Evolutionary conservation across 1,140 invertebrate genomes (phyloP).

Genomic region (Pachypsylla venusta): DNA sequence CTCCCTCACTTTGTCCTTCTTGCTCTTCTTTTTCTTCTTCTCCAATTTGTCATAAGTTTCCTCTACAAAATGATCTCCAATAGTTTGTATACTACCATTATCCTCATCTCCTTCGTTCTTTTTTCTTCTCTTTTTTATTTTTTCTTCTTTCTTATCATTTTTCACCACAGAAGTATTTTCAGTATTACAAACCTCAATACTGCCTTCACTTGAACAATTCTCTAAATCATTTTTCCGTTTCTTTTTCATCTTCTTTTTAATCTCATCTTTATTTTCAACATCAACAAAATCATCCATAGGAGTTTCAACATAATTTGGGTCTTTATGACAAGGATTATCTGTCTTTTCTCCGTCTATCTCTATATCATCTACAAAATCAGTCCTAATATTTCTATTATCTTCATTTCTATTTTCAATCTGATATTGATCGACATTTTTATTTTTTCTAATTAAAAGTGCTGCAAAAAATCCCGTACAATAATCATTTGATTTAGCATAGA

Average conservation of each 20-base stretch:
- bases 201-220: not conserved
- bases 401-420: not conserved
- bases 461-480: conserved; percentile 89
- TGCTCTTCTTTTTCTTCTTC: too few relatives aligned
- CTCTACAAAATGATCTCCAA: too few relatives aligned
- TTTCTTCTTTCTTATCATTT: not conserved
- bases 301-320: not conserved
- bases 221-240: not conserved
- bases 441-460: conserved; percentile 54
- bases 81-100: too few relatives aligned
- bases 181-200: not conserved
- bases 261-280: not conserved
- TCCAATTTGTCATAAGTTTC: too few relatives aligned
- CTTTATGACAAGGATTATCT: not conserved
- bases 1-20: too few relatives aligned
- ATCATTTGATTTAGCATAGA: conserved; percentile 54
- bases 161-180: not conserved
- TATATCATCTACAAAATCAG: not conserved
- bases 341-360: not conserved
- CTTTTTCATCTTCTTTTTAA: not conserved
- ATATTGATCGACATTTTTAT: conserved; percentile 1
- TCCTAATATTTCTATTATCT: not conserved
- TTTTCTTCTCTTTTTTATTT: too few relatives aligned
- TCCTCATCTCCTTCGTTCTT: too few relatives aligned
- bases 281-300: not conserved